Base-by-base conservation (phyloP, 2,888 invertebrate species). In the Drosophila conformis region DNA sequence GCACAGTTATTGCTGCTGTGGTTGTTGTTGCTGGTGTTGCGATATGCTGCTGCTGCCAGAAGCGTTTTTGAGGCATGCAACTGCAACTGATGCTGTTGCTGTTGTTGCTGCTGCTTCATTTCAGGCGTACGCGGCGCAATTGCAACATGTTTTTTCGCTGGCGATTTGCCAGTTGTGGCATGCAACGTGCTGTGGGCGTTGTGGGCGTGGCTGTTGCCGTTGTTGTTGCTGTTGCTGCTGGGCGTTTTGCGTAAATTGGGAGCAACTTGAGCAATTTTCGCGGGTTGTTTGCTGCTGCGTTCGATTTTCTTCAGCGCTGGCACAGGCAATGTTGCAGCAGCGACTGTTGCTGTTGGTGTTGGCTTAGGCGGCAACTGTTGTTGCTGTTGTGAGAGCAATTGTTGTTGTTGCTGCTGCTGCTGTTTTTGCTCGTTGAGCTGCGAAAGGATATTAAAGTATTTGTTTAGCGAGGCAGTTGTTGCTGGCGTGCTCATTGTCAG, bases 231-330 rank as follows among this genome's bases (percentile, higher is more conserved):
- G 75, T 71, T 68, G 76, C 91, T 85, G 80, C 91, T 85, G 38
- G 92, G 90, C 48, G 91, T 92, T 78, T 93, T 93, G 4, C 93
- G 90, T 33, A 93, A 80, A 82, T 93, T 93, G 13, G 93, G 93
- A 38, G 93, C 93, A 36, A 93, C 92, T 76, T 93, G 93, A 1
- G 93, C 93, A 27, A 93, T 92, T 82, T 93, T 93, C 2, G 93
- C 91, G 3, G 92, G 93, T 27, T 87, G 87, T 42, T 87, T 87
- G 72, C 92, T 93, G 72, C 92, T 93, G 51, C 93, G 89, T 76
- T 93, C 93, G 64, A 93, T 92, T 78, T 93, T 93, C 69, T 93
- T 94, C 6, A 93, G 82, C 31, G 93, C 92, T 25, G 93, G 92
- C 71, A 91, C 91, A 4, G 90, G 91, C 76, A 91, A 62, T 49